Conservation (phyloP, 2,797 vertebrate species). For the Linurgus olivaceus region DNA sequence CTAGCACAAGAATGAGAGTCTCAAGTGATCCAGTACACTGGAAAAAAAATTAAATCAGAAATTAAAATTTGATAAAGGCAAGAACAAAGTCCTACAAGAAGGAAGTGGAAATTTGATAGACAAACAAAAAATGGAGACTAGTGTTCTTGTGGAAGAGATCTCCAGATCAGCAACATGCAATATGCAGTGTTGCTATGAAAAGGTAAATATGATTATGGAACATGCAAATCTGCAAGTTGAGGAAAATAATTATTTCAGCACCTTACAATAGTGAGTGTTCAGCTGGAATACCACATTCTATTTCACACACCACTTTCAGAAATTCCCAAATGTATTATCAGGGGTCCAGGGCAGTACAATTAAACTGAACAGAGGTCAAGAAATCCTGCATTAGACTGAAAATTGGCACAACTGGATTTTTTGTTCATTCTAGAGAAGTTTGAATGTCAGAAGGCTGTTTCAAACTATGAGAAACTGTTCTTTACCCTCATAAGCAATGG, state of each 20-base stretch:
- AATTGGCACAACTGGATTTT: not conserved
- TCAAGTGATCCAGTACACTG: not conserved
- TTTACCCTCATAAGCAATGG: not conserved
- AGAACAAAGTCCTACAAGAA: not conserved
- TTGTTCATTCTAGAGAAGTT: not conserved
- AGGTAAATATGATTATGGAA: not conserved
- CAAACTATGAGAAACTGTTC: not conserved
- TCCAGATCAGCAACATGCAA: not conserved
- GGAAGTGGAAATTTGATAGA: not conserved
- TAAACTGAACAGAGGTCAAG: not conserved
- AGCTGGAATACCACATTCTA: not conserved
- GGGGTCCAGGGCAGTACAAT: not conserved
- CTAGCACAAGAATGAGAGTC: not conserved
- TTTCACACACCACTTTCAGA: not conserved
- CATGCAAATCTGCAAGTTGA: not conserved
- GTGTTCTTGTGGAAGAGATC: not conserved
- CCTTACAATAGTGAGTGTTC: not conserved
- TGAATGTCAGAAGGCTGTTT: not conserved
- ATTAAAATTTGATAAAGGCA: not conserved
- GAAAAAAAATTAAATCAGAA: not conserved
- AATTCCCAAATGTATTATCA: not conserved
- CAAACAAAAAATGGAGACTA: not conserved
- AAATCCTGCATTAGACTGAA: not conserved
- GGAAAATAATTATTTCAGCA: not conserved
- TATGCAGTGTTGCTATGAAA: not conserved